Evolutionary conservation across 2,113 vertebrate species (phyloP).

Genomic region (Chloebia gouldiae): DNA sequence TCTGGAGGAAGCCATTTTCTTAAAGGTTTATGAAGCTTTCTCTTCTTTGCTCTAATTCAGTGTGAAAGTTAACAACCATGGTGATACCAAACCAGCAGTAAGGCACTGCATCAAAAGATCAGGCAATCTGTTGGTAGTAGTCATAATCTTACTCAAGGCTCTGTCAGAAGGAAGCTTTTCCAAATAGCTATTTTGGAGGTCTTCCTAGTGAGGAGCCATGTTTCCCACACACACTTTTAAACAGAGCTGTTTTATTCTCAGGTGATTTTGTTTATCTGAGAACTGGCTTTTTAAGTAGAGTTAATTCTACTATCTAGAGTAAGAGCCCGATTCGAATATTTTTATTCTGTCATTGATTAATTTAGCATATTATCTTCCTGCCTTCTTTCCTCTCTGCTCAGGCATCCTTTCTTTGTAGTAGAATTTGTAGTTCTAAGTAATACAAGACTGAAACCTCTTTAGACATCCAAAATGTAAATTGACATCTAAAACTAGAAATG

Average conservation of each 20-base stretch:
- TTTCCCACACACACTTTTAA: background rate
- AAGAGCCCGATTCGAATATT: background rate
- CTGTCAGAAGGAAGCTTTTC: background rate
- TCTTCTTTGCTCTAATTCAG: background rate
- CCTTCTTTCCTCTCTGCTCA: background rate
- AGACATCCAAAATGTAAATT: background rate
- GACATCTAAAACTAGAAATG: background rate
- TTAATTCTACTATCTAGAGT: background rate
- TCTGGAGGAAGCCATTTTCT: background rate
- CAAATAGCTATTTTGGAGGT: background rate
- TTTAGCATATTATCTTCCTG: background rate
- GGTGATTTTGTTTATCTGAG: background rate
- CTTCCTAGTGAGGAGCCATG: background rate
- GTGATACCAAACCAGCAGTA: background rate
- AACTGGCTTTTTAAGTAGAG: background rate
- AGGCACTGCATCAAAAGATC: background rate
- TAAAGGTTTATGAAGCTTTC: background rate
- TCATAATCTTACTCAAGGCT: background rate
- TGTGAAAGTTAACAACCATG: rapidly evolving
- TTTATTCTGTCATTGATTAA: background rate
- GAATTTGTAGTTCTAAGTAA: background rate
- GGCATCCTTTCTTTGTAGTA: background rate
- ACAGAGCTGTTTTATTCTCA: background rate
- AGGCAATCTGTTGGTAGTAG: background rate
- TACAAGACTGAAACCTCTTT: background rate